Base-by-base conservation (phyloP, 1,140 invertebrate genomes). In the Drosophila lini region DNA sequence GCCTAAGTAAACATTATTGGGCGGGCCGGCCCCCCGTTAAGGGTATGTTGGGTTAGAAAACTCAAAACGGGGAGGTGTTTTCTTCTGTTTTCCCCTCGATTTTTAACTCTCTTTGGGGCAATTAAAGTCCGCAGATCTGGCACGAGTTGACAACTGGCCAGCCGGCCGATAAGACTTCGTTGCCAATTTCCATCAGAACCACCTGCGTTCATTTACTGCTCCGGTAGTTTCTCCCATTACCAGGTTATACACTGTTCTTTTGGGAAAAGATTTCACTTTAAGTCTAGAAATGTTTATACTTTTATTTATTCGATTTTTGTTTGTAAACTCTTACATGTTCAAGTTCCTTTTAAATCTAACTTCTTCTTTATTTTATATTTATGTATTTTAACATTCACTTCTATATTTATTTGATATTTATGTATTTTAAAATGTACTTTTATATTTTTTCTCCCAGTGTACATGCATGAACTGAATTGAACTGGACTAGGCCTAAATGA, bases 1-100 rank as follows among this genome's bases (percentile, higher is more conserved):
- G 64, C 64, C 64, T 34, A 71, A 70, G 34, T 71, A 71, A 71
- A 71, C 52, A 70, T 22, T 19, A 36, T 22, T 34, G 40, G 28
- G 19, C 19, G 42, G 42, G 19, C 10, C 16, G 4, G 16, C 32
- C 3, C n/a, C 13, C 22, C 42, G 22, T 28, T 19, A 40, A 41
- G 45, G 67, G 40, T 69, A 57, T 36, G 22, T 31, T n/a, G 41
- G 22, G 41, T 28, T 36, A 19, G 62, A 44, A 42, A n/a, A 34
- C 31, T 19, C 31, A 0, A 34, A 34, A 25, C 31, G 13, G 11
- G 9, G 31, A 8, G 6, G 28, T 40, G 0, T 36, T 1, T 4
- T 19, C 10, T 13, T 16, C 13, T 41, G 59, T 11, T 64, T 63
- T 36, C 11, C 9, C 13, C 16, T 34, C 5, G 15, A 44, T 25